Conservation (phyloP, 2,888 invertebrate genomes). For the Leptodirus hochenwartii region DNA sequence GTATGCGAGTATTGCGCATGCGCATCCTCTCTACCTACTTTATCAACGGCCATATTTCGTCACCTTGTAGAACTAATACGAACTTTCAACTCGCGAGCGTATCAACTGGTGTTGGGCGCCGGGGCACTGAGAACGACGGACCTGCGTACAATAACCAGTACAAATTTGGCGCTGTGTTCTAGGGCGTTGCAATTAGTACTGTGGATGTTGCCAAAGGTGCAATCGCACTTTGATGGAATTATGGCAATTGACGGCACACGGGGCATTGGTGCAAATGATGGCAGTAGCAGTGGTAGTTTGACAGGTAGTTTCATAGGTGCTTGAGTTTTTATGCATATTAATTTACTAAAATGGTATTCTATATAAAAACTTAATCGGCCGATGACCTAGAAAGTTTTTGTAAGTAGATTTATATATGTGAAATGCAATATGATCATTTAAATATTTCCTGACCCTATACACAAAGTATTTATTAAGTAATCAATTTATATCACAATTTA, state of each 20-base stretch:
- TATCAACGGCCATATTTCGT: slow-evolving; percentile 63
- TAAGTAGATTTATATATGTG: no score
- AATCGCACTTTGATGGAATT: slow-evolving; percentile 46
- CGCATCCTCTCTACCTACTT: slow-evolving; percentile 55
- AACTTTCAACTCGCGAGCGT: slow-evolving; percentile 74
- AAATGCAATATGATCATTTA: no score
- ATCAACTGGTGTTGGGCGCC: slow-evolving; percentile 89
- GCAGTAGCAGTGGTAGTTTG: no score
- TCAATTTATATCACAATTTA: no score
- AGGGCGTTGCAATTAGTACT: slow-evolving; percentile 66
- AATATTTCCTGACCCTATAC: no score
- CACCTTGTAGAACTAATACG: slow-evolving; percentile 77
- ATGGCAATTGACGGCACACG: slow-evolving; percentile 29
- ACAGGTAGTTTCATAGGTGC: no score
- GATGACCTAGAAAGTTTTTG: no score
- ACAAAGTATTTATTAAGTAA: no score
- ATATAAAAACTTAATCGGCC: no score
- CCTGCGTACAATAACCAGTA: slow-evolving; percentile 83
- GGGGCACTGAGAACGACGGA: slow-evolving; percentile 92
- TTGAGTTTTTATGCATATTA: no score
- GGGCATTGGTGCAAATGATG: no score
- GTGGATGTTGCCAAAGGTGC: slow-evolving; percentile 59
- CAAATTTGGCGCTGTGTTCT: slow-evolving; percentile 76
- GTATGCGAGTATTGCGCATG: slow-evolving; percentile 83
- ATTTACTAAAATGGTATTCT: no score